Evolutionary conservation across 2,113 vertebrate species (phyloP), one percentile per base, ranked within the genome.

Genomic region (Theristicus caerulescens): DNA sequence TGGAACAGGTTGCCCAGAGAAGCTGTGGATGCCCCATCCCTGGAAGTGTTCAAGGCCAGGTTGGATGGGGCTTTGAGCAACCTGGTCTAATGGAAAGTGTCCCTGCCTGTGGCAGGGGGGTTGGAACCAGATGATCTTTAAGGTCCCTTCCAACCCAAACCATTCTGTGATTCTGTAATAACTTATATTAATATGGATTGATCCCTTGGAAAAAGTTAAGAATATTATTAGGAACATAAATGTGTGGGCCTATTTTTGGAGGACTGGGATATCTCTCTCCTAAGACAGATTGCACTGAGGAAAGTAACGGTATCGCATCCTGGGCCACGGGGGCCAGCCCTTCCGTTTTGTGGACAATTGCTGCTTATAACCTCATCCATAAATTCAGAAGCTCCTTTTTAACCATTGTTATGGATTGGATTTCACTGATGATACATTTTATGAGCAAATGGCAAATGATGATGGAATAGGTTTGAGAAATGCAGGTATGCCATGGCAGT

Each of bases 251-350:
- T 52, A 0, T 19, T 64, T 69, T 65, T 3, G 4, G 65, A 88
- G 46, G n/a, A 21, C 16, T 64, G 36, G 6, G 27, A 7, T 42
- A 6, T 26, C 20, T 82, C 26, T 54, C 49, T 65, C 25, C 7
- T 7, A 14, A 40, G 10, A 54, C 1, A 15, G 34, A 32, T 38
- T 31, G 17, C 7, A 8, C 31, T 16, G 32, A 55, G 65, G 40
- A 62, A 29, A 42, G 31, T 17, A 34, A 10, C 0, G 1, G 21
- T 2, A 2, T n/a, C 1, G 0, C 8, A 15, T 7, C 52, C 65
- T 7, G 36, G 25, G 44, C 52, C 34, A 12, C 0, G 2, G 22
- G 49, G 20, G 12, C 17, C 51, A 70, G 58, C 49, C 49, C 46
- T 77, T 25, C 3, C 4, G 13, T 36, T 83, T 42, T 83, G 55